Base-by-base conservation (phyloP, 2,888 invertebrate genomes). In the Callimorpha dominula region DNA sequence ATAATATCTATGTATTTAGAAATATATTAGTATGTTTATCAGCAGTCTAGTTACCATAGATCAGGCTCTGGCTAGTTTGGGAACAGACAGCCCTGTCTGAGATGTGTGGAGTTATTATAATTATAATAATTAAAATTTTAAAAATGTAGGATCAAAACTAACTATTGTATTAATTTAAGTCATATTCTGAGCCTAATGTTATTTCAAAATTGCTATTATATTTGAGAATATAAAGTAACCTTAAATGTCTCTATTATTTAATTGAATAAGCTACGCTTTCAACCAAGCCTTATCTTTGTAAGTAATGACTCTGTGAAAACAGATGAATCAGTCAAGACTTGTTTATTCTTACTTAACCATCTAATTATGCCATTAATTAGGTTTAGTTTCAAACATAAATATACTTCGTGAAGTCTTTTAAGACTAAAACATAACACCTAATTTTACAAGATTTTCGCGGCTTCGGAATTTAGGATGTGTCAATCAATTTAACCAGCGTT, bases 241-340 rank as follows among this genome's bases (percentile, higher is more conserved):
- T 60, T 52, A 57, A 72, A 67, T 67, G 68, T 40, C 54, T 54
- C 54, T 43, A 64, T 68, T 68, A 74, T 72, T 67, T 67, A 69
- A 52, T 71, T 67, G 6, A 52, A 73, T 74, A 63, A 73, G 60
- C 31, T 65, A 68, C 52, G 68, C 73, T 73, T 74, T 73, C 50
- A 72, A 74, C 65, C 70, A 11, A 65, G 11, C 31, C 66, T 54
- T 66, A 72, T 65, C 70, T 63, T 71, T 42, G 20, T 70, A 49
- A 60, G 40, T 71, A 68, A 78, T 72, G 17, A 20, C 40, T 43
- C 50, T 42, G 43, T 20, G 68, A 54, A 72, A 75, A 72, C 73
- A n/a, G 42, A 52, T 63, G 8, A 63, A 6, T 50, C 60, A 64
- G 43, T 70, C 64, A 43, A 54, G 20, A n/a, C 31, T 68, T 46